Evolutionary conservation across 1,140 invertebrate species (phyloP), one percentile per base, ranked within the genome.

Genomic region (Aphaenogaster rudis): DNA sequence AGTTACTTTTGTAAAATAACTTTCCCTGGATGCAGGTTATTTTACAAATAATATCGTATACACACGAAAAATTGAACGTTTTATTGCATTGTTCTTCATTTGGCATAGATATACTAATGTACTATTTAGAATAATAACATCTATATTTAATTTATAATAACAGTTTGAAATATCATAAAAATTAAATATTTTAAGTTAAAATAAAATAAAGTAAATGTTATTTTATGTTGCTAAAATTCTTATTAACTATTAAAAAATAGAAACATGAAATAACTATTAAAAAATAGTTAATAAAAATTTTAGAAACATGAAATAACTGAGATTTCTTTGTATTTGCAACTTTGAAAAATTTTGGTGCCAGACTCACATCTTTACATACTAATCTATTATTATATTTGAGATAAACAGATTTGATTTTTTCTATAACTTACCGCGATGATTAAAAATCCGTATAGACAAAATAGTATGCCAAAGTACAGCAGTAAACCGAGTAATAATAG

Each of bases 381-480:
- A 15, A 61, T 59, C 17, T 15, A 45, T n/a, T 33, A 52, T 33
- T n/a, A 21, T 54, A 54, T 1, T 72, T 54, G 8, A 72, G 0
- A 21, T n/a, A 17, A 15, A 6, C 1, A 50, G 17, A 17, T n/a
- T 15, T 21, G 1, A n/a, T 78, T 39, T 36, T 28, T 21, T 78
- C 33, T 63, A 3, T 0, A 17, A 81, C 67, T 64, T 57, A 81
- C 69, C 7, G 33, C 13, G 21, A 87, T 42, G 8, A 76, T 48
- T 15, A 69, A 48, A 45, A 80, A 87, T n/a, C 67, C 86, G 28
- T 72, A 59, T 42, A 76, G 21, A 52, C 86, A 87, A 21, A 81
- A 64, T 33, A 80, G 3, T 15, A 33, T 28, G 17, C n/a, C 39
- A 15, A 87, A 74, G 50, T 71, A 72, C 13, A 80, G 8, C 8